Evolutionary conservation across 1,140 invertebrate genomes (phyloP).

Genomic region (Adelges cooleyi): DNA sequence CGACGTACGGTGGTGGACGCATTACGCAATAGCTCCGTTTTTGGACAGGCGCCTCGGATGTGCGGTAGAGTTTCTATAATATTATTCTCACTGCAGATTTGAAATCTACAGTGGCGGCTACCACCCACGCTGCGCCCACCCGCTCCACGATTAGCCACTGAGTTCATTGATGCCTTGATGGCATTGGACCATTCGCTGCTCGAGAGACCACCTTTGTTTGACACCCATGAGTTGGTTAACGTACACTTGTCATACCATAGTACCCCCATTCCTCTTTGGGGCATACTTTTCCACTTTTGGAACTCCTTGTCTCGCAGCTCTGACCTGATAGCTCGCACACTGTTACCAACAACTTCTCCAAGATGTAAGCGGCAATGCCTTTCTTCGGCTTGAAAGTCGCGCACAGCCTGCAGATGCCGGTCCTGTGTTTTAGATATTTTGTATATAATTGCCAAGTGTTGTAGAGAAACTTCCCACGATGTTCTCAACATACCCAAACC

Average conservation of each 20-base stretch:
- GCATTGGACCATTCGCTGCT: neutral
- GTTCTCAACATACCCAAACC: neutral
- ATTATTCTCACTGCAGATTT: neutral
- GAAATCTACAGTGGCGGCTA: neutral
- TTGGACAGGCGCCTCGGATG: neutral
- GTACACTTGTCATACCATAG: neutral
- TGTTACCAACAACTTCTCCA: neutral
- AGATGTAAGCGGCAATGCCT: neutral
- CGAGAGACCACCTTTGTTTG: neutral
- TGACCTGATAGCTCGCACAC: neutral
- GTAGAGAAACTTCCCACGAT: neutral
- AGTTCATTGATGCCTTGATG: neutral
- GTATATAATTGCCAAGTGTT: neutral
- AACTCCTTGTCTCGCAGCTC: neutral
- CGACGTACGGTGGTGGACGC: neutral
- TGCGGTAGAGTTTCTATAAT: slow-evolving; percentile 13
- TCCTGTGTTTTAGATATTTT: neutral
- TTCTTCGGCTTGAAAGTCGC: neutral
- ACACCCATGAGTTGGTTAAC: neutral
- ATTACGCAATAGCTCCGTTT: neutral
- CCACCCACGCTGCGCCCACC: neutral
- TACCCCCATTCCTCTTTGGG: neutral
- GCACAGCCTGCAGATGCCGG: neutral
- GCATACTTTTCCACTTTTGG: neutral
- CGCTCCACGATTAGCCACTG: neutral